phyloP scores from a whole-genome alignment of 2,888 invertebrate genomes.

The Synergus gifuensis region DNA sequence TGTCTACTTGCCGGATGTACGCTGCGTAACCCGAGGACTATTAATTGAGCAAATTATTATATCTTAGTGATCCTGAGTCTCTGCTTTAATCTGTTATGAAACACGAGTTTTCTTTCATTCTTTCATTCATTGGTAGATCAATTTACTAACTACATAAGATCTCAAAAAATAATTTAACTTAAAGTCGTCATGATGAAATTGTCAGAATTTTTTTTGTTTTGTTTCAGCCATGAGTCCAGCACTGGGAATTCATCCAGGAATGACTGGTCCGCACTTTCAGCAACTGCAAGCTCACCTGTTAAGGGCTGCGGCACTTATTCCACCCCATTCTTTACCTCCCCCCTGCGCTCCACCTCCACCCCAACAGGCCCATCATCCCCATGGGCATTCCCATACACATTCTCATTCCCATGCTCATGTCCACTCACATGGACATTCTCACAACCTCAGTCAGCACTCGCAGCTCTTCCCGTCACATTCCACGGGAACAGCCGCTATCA shows the following conservation, averaged over 20 bases:
- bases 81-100: not conserved
- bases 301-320: conserved; percentile 79
- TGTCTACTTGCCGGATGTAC: conserved; percentile 70
- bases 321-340: conserved; percentile 78
- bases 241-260: conserved; percentile 83
- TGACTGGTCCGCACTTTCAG: conserved; percentile 83
- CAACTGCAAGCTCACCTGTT: conserved; percentile 90
- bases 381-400: conserved; percentile 64
- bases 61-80: not conserved
- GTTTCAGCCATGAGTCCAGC: conserved; percentile 91
- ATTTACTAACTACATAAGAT: not conserved
- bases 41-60: conserved; percentile 43
- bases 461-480: conserved; percentile 74
- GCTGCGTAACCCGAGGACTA: conserved; percentile 63
- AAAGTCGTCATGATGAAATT: not conserved
- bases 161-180: not conserved
- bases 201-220: conserved; percentile 23
- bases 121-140: not conserved
- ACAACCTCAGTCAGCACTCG: conserved; percentile 69
- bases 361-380: conserved; percentile 66
- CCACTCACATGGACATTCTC: conserved; percentile 68
- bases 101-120: not conserved
- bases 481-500: conserved; percentile 66
- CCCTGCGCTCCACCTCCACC: conserved; percentile 71
- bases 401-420: conserved; percentile 57